phyloP scores from a whole-genome alignment of 37 sponge, comb jelly and placozoan species.

The Petrosia ficiformis region DNA sequence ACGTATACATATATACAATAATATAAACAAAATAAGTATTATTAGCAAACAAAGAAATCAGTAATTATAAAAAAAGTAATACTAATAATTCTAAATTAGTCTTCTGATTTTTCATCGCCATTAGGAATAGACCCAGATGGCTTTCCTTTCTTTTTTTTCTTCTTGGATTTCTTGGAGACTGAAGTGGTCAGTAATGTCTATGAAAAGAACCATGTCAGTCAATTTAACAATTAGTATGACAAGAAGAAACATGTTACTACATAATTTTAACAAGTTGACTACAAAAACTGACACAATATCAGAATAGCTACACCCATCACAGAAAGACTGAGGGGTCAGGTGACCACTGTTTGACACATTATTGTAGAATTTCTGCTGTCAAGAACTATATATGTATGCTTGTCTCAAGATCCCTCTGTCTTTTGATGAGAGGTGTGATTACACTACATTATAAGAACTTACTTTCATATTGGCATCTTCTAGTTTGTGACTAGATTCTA shows the following conservation, averaged over 20 bases:
- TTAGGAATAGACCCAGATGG: not conserved
- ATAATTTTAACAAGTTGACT: not conserved
- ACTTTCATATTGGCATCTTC: slow-evolving; percentile 85
- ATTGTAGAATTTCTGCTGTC: too few relatives aligned
- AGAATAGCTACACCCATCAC: too few relatives aligned
- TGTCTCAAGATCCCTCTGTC: not conserved
- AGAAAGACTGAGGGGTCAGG: too few relatives aligned
- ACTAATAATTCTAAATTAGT: not conserved
- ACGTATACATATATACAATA: too few relatives aligned
- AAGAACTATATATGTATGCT: not conserved
- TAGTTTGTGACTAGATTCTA: slow-evolving; percentile 52
- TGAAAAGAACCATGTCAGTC: not conserved
- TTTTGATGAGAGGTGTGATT: not conserved
- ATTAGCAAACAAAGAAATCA: not conserved
- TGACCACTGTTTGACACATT: too few relatives aligned
- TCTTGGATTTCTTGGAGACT: slow-evolving; percentile 81
- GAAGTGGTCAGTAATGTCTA: slow-evolving; percentile 79
- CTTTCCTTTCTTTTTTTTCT: slow-evolving; percentile 89
- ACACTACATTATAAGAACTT: not conserved
- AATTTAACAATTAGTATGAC: not conserved
- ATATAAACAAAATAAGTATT: not conserved
- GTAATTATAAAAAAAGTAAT: not conserved
- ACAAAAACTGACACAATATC: too few relatives aligned
- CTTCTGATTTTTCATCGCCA: not conserved
- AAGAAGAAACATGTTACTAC: not conserved